These are phyloP conservation scores for Lasaia peninsularis DNA, from an alignment of 1,140 invertebrate genomes.

Conservation along the genomic window DNA sequence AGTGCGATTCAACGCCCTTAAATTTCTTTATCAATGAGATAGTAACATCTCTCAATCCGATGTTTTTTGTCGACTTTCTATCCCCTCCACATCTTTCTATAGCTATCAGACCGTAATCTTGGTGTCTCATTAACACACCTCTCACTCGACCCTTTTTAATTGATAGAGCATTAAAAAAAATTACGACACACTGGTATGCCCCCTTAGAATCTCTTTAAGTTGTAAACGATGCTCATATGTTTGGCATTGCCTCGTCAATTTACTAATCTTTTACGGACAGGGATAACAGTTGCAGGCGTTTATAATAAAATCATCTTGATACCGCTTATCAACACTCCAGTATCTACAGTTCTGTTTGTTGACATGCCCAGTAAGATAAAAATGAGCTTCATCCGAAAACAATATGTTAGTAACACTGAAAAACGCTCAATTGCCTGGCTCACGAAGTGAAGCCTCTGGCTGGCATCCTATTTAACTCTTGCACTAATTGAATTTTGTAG, in stretches of 20 bases:
- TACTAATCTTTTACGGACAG: not conserved
- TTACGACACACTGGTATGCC: slow-evolving; percentile 2
- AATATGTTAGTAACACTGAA: too few relatives aligned
- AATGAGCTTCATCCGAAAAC: too few relatives aligned
- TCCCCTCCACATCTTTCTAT: slow-evolving; percentile 9
- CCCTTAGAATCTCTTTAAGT: not conserved
- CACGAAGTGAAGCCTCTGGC: too few relatives aligned
- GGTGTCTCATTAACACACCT: slow-evolving; percentile 12
- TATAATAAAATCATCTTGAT: slow-evolving; percentile 16
- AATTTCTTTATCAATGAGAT: slow-evolving; percentile 15
- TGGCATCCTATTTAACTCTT: too few relatives aligned
- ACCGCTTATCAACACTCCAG: not conserved
- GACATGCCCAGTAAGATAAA: too few relatives aligned
- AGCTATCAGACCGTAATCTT: slow-evolving; percentile 6
- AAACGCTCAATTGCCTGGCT: too few relatives aligned
- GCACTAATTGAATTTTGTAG: too few relatives aligned
- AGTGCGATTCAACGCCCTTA: slow-evolving; percentile 6
- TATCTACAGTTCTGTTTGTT: too few relatives aligned
- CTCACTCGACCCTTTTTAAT: slow-evolving; percentile 13
- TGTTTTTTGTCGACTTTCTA: slow-evolving; percentile 12
- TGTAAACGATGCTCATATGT: slow-evolving; percentile 11
- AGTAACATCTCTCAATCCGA: slow-evolving; percentile 4
- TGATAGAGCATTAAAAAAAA: slow-evolving; percentile 3
- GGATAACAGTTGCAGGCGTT: not conserved
- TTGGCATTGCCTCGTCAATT: slow-evolving; percentile 10